Conservation (phyloP, 2,888 invertebrate genomes). For the Nineta flava region DNA sequence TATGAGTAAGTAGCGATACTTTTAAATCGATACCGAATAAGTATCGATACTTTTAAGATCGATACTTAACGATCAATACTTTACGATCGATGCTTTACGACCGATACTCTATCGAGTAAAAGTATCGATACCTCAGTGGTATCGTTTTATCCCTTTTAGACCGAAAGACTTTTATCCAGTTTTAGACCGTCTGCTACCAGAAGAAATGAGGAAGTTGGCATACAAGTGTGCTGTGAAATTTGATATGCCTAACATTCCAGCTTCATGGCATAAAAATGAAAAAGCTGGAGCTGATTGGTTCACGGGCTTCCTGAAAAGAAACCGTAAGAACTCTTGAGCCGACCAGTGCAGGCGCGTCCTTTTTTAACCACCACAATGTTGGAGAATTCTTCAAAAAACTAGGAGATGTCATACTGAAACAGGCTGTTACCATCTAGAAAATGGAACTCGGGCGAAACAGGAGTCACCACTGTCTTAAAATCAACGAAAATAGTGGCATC, state of each 20-base stretch:
- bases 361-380: conserved; percentile 9
- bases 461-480: conserved; percentile 4
- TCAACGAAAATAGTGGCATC: conserved; percentile 3
- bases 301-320: conserved; percentile 12
- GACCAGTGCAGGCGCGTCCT: conserved; percentile 13
- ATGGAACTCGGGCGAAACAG: conserved; percentile 5
- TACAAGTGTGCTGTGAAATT: conserved; percentile 11
- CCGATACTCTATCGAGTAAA: no score
- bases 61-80: no score
- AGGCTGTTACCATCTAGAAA: not conserved
- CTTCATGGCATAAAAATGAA: conserved; percentile 10
- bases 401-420: not conserved
- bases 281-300: conserved; percentile 12
- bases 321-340: conserved; percentile 15
- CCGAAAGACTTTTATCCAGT: no score
- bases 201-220: conserved; percentile 10
- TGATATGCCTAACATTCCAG: conserved; percentile 8
- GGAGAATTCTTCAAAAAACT: not conserved
- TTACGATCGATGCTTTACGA: no score
- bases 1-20: no score
- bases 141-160: no score
- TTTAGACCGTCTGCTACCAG: conserved; percentile 11
- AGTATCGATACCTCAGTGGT: no score
- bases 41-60: no score
- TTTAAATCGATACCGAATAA: no score